Conservation (phyloP, 1,140 invertebrate species). For the Zaprionus gabonicus region DNA sequence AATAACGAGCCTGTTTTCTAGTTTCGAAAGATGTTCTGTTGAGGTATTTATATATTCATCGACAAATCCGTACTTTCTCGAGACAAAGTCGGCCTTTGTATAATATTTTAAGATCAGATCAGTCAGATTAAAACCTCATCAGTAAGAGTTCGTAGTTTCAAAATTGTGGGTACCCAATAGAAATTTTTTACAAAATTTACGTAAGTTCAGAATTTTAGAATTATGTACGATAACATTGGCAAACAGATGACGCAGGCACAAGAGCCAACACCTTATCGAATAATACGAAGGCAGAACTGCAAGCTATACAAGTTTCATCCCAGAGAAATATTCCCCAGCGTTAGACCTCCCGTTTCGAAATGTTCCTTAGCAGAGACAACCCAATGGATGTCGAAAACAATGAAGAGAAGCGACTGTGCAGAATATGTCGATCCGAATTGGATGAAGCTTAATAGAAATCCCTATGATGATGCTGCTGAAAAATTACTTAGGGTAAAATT, state of each 20-base stretch:
- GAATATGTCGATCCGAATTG: neutral
- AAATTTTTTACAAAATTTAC: neutral
- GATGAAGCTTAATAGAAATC: neutral
- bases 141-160: neutral
- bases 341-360: conserved; percentile 34
- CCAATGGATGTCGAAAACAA: conserved; percentile 9
- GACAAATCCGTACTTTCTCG: too few relatives aligned
- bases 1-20: too few relatives aligned
- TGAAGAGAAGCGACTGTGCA: conserved; percentile 34
- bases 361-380: conserved; percentile 20
- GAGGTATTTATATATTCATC: too few relatives aligned
- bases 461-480: neutral
- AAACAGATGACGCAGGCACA: neutral
- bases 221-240: neutral
- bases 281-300: neutral
- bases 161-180: neutral
- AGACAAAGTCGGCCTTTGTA: neutral
- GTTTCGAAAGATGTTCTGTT: too few relatives aligned
- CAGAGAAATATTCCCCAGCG: neutral
- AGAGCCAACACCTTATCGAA: neutral
- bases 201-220: too few relatives aligned
- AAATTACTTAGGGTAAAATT: too few relatives aligned
- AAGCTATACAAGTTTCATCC: neutral
- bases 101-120: neutral
- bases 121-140: neutral